Evolutionary conservation across 2,888 invertebrate species (phyloP).

Genomic region (Noctua fimbriata): DNA sequence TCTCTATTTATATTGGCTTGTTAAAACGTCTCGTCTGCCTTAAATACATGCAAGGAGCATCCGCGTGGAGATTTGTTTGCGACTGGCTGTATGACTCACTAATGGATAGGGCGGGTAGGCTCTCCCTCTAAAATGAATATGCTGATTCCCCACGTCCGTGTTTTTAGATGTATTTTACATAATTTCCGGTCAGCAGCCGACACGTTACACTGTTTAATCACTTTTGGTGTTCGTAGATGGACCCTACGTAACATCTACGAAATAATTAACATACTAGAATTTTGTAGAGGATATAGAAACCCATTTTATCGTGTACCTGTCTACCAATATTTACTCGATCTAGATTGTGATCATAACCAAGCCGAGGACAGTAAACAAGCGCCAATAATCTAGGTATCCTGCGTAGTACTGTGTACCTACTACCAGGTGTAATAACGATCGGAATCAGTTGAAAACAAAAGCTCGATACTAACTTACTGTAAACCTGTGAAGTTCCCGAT

Average conservation of each 20-base stretch:
- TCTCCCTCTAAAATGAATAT: conserved; percentile 85
- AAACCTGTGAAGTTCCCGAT: conserved; percentile 83
- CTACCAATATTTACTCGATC: conserved; percentile 59
- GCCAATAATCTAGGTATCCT: conserved; percentile 40
- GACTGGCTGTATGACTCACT: conserved; percentile 81
- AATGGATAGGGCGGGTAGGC: conserved; percentile 83
- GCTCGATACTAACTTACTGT: conserved; percentile 61
- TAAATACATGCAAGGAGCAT: conserved; percentile 81
- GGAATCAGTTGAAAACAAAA: conserved; percentile 61
- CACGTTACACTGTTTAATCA: conserved; percentile 83
- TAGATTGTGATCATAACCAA: conserved; percentile 48
- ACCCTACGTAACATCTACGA: conserved; percentile 54
- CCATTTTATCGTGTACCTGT: conserved; percentile 46
- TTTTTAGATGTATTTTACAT: conserved; percentile 87
- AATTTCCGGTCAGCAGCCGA: conserved; percentile 86
- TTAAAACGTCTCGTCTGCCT: conserved; percentile 75
- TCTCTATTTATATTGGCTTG: conserved; percentile 79
- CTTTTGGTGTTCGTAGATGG: conserved; percentile 64
- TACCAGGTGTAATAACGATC: conserved; percentile 41
- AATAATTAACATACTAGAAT: conserved; percentile 43
- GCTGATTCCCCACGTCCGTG: conserved; percentile 85
- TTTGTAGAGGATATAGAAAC: conserved; percentile 43
- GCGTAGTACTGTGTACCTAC: conserved; percentile 6
- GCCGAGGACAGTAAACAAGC: conserved; percentile 52
- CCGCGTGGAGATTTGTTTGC: conserved; percentile 80